Evolutionary conservation across 2,797 vertebrate genomes (phyloP).

Genomic region (Otus scops): DNA sequence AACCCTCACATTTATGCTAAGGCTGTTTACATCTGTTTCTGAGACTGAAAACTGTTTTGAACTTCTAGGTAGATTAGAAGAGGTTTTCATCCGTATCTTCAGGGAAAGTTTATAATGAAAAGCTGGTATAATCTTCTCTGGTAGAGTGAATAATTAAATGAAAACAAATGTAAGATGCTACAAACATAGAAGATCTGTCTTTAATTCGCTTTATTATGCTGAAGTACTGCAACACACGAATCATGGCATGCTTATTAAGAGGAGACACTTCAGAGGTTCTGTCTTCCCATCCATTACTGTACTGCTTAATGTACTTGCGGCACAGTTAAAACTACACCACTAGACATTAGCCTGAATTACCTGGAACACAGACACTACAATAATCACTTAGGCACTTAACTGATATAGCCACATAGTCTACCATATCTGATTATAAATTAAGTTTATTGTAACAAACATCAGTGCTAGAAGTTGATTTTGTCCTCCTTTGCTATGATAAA

Average conservation of each 20-base stretch:
- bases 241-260: not conserved
- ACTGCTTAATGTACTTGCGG: not conserved
- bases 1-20: not conserved
- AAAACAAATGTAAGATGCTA: not conserved
- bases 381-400: not conserved
- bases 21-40: not conserved
- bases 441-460: not conserved
- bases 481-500: not conserved
- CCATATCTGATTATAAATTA: not conserved
- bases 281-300: not conserved
- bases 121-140: not conserved
- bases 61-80: not conserved
- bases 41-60: not conserved
- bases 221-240: not conserved
- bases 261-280: not conserved
- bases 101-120: not conserved
- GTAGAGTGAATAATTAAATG: not conserved
- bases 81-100: not conserved
- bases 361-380: not conserved
- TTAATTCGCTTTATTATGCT: slow-evolving; percentile 11
- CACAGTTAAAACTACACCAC: not conserved
- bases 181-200: not conserved
- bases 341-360: not conserved
- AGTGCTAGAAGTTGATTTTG: not conserved
- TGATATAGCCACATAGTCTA: not conserved